Evolutionary conservation across 2,888 invertebrate genomes (phyloP).

Genomic region (Troilus luridus): DNA sequence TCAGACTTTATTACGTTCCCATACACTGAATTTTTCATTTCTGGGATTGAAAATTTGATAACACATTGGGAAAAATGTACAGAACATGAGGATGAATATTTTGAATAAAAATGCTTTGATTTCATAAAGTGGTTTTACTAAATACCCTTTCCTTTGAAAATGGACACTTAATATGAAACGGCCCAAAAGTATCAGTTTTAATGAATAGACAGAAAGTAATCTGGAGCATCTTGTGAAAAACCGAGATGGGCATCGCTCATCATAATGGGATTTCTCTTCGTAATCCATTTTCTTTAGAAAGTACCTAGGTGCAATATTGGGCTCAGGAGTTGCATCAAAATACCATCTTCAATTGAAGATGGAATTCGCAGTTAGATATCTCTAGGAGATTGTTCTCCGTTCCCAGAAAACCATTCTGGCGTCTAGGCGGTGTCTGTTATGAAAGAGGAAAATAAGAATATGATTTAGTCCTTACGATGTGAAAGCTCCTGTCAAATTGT

Average conservation of each 20-base stretch:
- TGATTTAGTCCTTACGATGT: conserved; percentile 2
- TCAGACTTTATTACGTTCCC: no score
- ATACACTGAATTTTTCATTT: no score
- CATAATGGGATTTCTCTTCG: conserved; percentile 19
- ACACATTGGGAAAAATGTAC: no score
- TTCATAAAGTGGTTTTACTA: no score
- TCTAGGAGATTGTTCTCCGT: conserved; percentile 22
- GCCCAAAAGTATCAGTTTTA: no score
- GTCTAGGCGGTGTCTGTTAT: conserved; percentile 6
- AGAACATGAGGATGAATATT: no score
- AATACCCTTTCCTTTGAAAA: no score
- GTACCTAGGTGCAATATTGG: not conserved
- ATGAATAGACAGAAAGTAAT: no score
- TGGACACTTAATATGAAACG: no score
- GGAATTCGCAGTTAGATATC: conserved; percentile 22
- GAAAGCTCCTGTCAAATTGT: not conserved
- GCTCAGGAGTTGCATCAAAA: conserved; percentile 7
- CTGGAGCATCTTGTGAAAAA: not conserved
- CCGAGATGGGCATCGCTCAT: not conserved
- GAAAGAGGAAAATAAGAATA: not conserved
- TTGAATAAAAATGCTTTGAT: no score
- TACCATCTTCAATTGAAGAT: conserved; percentile 30
- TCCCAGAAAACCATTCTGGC: not conserved
- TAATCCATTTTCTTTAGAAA: conserved; percentile 43
- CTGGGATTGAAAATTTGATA: no score